Percentiles rank a stretch among this genome's conserved stretches.
Conservation (phyloP, 2,888 invertebrate species). For the Stenodema calcarata region DNA sequence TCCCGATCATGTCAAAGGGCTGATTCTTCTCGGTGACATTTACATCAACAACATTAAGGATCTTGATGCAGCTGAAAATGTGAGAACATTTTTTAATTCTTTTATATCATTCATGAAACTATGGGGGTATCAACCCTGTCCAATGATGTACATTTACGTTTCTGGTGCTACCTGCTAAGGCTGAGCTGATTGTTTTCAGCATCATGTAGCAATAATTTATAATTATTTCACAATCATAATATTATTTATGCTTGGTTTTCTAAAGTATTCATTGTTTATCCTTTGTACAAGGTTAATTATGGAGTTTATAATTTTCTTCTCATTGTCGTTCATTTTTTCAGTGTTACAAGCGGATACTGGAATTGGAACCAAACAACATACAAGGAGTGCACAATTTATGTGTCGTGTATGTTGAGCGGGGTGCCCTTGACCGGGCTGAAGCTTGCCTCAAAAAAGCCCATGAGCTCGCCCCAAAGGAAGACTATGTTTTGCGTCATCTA, state of each 20-base stretch:
- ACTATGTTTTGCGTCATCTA: constrained; percentile 88
- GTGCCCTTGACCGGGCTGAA: constrained; percentile 83
- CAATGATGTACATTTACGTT: too few relatives aligned
- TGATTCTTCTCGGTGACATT: constrained; percentile 92
- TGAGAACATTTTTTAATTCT: constrained; percentile 66
- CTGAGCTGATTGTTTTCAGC: too few relatives aligned
- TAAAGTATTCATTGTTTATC: too few relatives aligned
- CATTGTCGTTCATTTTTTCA: constrained; percentile 60
- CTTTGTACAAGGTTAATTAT: too few relatives aligned
- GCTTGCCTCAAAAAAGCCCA: constrained; percentile 83
- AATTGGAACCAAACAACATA: constrained; percentile 86
- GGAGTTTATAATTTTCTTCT: too few relatives aligned
- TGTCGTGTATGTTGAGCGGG: constrained; percentile 93
- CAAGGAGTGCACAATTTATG: constrained; percentile 96
- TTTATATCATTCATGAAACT: too few relatives aligned
- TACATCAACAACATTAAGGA: constrained; percentile 96
- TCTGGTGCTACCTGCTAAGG: too few relatives aligned
- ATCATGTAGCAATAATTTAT: too few relatives aligned
- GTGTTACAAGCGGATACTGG: constrained; percentile 89
- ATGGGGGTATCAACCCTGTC: too few relatives aligned
- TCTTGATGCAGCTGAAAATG: constrained; percentile 90
- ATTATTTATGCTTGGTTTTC: too few relatives aligned
- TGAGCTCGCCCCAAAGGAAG: constrained; percentile 83
- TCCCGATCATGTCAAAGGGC: constrained; percentile 92
- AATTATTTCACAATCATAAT: too few relatives aligned